Evolutionary conservation across 2,888 invertebrate genomes (phyloP), one percentile per base, ranked within the genome.

Genomic region (Lypha dubia): DNA sequence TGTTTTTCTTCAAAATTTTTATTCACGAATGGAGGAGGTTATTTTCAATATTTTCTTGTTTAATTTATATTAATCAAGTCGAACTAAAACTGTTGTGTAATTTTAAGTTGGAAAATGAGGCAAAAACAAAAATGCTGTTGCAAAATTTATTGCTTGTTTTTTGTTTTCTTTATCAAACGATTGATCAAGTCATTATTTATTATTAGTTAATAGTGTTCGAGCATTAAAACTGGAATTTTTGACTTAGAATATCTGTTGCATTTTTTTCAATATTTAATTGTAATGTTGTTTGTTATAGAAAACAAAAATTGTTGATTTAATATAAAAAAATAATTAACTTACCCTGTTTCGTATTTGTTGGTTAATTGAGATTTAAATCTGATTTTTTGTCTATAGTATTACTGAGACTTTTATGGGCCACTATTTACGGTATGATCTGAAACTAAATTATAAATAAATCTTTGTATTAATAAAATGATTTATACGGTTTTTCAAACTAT

Each of bases 101-200:
- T 62, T 46, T 60, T 73, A 15, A 32, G 13, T 6, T 6, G 13
- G 51, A 74, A 74, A 35, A 20, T 28, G 44, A 44, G 44, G 22
- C 11, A 13, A 20, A 32, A 17, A 65, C 13, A 58, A 58, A 44
- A 41, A 67, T 35, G 3, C 0, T 35, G 51, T 83, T 83, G 63
- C 77, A 38, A 71, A 71, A 82, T 65, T 11, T 41, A 63, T 35
- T 49, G 15, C 11, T 63, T 22, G n/a, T 44, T 15, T 11, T 44
- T 44, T 44, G 9, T 56, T 49, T 51, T 51, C 32, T 56, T 35
- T 53, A 8, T 28, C 32, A 35, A 79, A 44, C 56, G 56, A 81
- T 75, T 56, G 68, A 81, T 81, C 46, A 46, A 65, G 70, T 76
- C 44, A n/a, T 58, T 56, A 58, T 82, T 76, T 81, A 62, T 28